Conservation (phyloP, 2,113 vertebrate species). For the Bostrychus sinensis region DNA sequence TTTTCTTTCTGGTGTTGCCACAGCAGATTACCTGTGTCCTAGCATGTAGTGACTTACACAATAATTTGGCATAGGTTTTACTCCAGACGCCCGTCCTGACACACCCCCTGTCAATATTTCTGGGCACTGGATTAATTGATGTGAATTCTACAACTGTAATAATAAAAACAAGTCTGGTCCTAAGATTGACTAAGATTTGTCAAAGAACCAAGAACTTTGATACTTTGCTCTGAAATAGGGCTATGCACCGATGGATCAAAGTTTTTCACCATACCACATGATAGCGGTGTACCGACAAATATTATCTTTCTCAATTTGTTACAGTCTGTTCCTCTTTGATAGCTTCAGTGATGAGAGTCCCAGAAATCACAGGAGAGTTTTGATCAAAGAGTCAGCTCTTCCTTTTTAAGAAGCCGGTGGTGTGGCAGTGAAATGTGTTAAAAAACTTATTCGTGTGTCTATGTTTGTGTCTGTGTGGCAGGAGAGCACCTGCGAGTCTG, state of each 20-base stretch:
- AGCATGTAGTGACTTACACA: no score
- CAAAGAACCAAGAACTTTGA: conserved; percentile 7
- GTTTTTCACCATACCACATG: conserved; percentile 40
- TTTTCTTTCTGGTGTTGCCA: no score
- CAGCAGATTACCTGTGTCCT: no score
- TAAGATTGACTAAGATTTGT: no score
- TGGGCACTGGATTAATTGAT: no score
- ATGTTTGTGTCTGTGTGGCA: conserved; percentile 67
- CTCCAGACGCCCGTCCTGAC: no score
- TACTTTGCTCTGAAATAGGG: conserved; percentile 7
- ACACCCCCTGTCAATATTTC: no score
- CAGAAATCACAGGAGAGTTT: conserved; percentile 51
- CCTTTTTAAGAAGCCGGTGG: conserved; percentile 49
- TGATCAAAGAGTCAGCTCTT: conserved; percentile 54
- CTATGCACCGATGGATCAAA: conserved; percentile 10
- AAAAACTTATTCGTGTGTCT: conserved; percentile 1
- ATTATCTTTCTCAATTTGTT: conserved; percentile 50
- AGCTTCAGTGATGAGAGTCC: conserved; percentile 47
- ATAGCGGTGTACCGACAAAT: conserved; percentile 42
- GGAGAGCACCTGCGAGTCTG: conserved; percentile 96
- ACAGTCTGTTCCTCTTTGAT: conserved; percentile 46
- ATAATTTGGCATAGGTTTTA: no score
- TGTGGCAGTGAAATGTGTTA: conserved; percentile 37
- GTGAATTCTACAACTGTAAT: no score
- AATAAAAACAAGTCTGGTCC: no score